Evolutionary conservation across 1,140 invertebrate genomes (phyloP).

Genomic region (Agrilus planipennis): DNA sequence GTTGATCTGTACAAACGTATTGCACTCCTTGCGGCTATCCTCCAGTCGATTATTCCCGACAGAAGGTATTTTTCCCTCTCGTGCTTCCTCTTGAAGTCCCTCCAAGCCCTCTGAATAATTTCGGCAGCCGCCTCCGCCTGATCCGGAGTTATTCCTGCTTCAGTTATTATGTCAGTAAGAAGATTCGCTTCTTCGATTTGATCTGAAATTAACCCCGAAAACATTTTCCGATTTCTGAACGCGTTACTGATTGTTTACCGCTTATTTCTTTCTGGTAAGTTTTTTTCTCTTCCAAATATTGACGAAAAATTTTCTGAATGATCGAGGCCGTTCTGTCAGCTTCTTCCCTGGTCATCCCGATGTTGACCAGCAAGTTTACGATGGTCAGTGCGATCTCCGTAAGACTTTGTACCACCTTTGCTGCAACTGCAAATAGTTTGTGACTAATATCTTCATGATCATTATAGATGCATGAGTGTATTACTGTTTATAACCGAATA

Average conservation of each 20-base stretch:
- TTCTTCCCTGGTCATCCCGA: conserved; percentile 34
- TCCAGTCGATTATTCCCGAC: conserved; percentile 35
- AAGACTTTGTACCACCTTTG: conserved; percentile 36
- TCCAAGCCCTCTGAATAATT: conserved; percentile 32
- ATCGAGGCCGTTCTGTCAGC: conserved; percentile 31
- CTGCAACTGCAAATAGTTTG: conserved; percentile 30
- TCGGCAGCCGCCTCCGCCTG: conserved; percentile 24
- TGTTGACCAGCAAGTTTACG: conserved; percentile 30
- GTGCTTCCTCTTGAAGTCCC: conserved; percentile 25
- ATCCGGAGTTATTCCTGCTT: conserved; percentile 18
- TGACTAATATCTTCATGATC: neutral
- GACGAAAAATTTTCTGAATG: conserved; percentile 20
- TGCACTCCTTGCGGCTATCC: conserved; percentile 35
- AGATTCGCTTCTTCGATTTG: conserved; percentile 17
- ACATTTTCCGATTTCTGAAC: too few relatives aligned
- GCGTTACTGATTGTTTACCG: too few relatives aligned
- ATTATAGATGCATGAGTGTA: too few relatives aligned
- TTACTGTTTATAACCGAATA: too few relatives aligned
- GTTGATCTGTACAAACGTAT: conserved; percentile 34
- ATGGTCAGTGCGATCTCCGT: conserved; percentile 33
- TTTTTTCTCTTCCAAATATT: conserved; percentile 1
- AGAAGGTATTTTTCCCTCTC: conserved; percentile 21
- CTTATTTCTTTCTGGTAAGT: too few relatives aligned
- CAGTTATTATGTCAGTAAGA: conserved; percentile 25
- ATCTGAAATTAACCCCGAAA: too few relatives aligned